These are phyloP conservation scores for Lagorchestes hirsutus DNA, from an alignment of 2,797 vertebrate species.

Conservation along the genomic window DNA sequence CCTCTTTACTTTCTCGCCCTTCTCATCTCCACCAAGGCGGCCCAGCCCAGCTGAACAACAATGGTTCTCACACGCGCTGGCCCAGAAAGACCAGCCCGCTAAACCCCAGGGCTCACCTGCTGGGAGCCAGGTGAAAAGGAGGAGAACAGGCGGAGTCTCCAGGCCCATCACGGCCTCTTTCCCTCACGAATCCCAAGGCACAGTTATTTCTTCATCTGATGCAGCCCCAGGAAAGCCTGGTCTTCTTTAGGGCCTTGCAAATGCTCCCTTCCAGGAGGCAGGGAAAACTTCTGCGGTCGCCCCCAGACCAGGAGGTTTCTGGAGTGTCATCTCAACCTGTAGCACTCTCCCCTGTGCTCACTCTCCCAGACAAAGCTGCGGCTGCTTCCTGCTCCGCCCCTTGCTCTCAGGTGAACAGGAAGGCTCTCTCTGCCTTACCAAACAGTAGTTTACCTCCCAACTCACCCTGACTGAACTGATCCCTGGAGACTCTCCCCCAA, in stretches of 20 bases:
- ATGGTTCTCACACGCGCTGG: slow-evolving; percentile 41
- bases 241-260: not conserved
- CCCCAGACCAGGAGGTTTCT: not conserved
- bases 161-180: slow-evolving; percentile 54
- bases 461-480: not conserved
- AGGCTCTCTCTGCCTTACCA: not conserved
- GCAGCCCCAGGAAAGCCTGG: not conserved
- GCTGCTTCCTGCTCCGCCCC: slow-evolving; percentile 70
- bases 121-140: slow-evolving; percentile 82
- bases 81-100: not conserved
- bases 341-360: slow-evolving; percentile 26
- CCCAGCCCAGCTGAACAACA: slow-evolving; percentile 39
- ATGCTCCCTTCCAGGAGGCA: accelerated
- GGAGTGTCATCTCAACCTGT: slow-evolving; percentile 20
- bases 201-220: not conserved
- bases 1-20: not conserved
- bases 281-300: accelerated
- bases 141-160: slow-evolving; percentile 58
- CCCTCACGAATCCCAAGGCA: not conserved
- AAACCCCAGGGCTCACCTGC: slow-evolving; percentile 82
- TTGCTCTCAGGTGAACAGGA: not conserved
- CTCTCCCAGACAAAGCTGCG: not conserved
- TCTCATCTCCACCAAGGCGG: slow-evolving; percentile 2
- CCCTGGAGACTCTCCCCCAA: not conserved
- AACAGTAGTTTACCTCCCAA: not conserved